Evolutionary conservation across 2,797 vertebrate genomes (phyloP).

Genomic region (Platyrinchus mystaceus): DNA sequence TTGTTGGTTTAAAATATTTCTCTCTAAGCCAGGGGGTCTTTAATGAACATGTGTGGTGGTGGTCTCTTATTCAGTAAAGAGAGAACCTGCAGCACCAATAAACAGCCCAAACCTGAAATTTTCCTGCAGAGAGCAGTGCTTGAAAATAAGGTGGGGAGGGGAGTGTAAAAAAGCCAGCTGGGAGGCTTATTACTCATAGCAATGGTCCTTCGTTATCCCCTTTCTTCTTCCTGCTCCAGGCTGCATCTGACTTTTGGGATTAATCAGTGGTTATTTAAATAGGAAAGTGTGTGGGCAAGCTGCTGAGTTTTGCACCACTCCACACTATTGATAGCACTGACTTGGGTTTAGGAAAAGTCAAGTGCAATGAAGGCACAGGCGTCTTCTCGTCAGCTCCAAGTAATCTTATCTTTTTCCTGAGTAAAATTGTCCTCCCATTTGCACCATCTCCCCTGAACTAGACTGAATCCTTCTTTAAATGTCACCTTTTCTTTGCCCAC

Average conservation of each 20-base stretch:
- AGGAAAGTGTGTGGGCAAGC: background rate
- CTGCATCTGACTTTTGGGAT: background rate
- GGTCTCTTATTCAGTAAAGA: background rate
- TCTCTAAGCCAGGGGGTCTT: background rate
- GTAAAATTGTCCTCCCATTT: background rate
- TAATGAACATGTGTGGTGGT: background rate
- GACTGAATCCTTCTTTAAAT: background rate
- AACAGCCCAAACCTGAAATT: background rate
- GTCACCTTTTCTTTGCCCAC: background rate
- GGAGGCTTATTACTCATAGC: background rate
- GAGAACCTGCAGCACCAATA: background rate
- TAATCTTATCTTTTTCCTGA: background rate
- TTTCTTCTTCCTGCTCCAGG: background rate
- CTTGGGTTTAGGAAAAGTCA: background rate
- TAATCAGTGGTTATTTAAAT: background rate
- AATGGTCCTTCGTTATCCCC: fast-evolving
- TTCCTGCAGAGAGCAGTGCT: background rate
- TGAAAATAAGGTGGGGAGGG: background rate
- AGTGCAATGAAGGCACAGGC: background rate
- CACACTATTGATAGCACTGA: background rate
- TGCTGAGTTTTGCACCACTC: background rate
- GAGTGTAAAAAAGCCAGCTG: background rate
- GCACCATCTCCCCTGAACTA: background rate
- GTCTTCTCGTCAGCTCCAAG: background rate
- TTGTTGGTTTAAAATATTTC: background rate